These are phyloP conservation scores for Magallana ariakensis DNA, from an alignment of 1,140 invertebrate genomes.

Conservation along the genomic window DNA sequence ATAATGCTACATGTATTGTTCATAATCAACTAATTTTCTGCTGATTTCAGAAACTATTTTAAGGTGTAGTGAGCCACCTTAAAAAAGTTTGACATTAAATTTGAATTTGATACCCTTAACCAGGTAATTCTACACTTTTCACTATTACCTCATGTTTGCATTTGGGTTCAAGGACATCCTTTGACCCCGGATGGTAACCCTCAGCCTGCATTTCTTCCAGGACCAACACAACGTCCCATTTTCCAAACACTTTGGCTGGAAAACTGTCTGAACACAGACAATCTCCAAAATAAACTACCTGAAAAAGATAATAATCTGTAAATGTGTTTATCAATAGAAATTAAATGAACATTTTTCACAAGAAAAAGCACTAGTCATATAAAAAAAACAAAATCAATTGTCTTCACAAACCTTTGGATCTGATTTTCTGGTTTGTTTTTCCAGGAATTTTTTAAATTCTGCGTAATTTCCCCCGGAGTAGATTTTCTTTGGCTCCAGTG, in stretches of 20 bases:
- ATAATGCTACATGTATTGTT: too few relatives aligned
- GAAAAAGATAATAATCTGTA: conserved; percentile 25
- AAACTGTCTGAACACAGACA: conserved; percentile 90
- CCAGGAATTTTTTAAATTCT: conserved; percentile 83
- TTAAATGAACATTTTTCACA: too few relatives aligned
- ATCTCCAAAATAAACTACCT: conserved; percentile 88
- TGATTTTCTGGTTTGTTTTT: conserved; percentile 78
- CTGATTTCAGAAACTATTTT: too few relatives aligned
- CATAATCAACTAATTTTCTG: too few relatives aligned
- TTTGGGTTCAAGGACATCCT: conserved; percentile 51
- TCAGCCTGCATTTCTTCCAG: conserved; percentile 88
- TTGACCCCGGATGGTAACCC: conserved; percentile 81
- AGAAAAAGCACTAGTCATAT: too few relatives aligned
- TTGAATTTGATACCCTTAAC: too few relatives aligned
- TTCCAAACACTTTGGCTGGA: conserved; percentile 82
- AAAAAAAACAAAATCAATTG: too few relatives aligned
- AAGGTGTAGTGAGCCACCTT: too few relatives aligned
- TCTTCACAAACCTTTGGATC: conserved; percentile 81
- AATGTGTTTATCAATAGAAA: too few relatives aligned
- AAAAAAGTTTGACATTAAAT: too few relatives aligned
- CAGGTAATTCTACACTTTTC: too few relatives aligned
- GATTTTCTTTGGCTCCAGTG: conserved; percentile 76
- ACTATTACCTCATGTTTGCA: conserved; percentile 3
- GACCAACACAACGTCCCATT: conserved; percentile 87
- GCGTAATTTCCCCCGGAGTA: conserved; percentile 85